Evolutionary conservation across 2,797 vertebrate genomes (phyloP), one percentile per base, ranked within the genome.

Genomic region (Thaleichthys pacificus): DNA sequence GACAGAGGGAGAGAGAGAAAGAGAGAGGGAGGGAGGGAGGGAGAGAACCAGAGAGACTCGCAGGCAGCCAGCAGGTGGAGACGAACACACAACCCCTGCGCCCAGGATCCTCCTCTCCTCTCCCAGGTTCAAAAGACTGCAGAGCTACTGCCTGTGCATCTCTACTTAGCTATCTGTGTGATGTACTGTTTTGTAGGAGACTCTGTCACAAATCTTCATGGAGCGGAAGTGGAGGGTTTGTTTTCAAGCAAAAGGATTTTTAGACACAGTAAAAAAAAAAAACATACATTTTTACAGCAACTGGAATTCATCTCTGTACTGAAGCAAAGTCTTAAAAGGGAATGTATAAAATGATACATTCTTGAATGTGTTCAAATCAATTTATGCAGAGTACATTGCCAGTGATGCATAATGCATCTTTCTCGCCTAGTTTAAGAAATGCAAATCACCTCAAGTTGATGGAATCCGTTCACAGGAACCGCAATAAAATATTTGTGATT

Each of bases 361-460:
- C 74, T 77, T 73, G 77, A 83, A 85, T 80, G 77, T 77, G 71
- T 77, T 86, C 74, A 86, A 71, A 71, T 68, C 22, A 84, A 85
- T 84, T 85, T 88, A 88, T 87, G 80, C 83, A 84, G 81, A 88
- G 81, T 69, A 73, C 78, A 78, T 78, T 82, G 82, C 71, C 61
- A 22, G 56, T 65, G 71, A 70, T 89, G 81, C 87, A 89, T 90
- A 88, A 91, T 88, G 87, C 86, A 90, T 86, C 47, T 70, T 32
- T 12, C 76, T 79, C 68, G 80, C 74, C 80, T 76, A 80, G 83
- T 84, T 91, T 88, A 82, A 86, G 80, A 89, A 87, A 92, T 90
- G 88, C 88, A 90, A 91, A 91, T 91, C 60, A 81, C 54, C 79
- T 73, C 70, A 71, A 86, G 77, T 81, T 87, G 87, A 90, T 87